Base-by-base conservation (phyloP, 2,888 invertebrate species). In the Caradrina clavipalpis region DNA sequence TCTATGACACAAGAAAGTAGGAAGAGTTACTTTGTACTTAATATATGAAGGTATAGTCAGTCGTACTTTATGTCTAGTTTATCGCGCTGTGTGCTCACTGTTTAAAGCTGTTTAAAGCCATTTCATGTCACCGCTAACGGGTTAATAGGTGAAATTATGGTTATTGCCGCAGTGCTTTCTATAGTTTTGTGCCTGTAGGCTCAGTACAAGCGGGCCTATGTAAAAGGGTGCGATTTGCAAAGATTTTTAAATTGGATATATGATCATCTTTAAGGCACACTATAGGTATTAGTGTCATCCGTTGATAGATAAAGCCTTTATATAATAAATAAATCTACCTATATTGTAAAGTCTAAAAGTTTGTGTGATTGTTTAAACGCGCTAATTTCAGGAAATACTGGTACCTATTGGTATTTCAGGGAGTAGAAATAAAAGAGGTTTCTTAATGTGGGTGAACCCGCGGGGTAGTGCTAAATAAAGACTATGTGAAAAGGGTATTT, bases 61-160 rank as follows among this genome's bases (percentile, higher is more conserved):
- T 31, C 57, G 42, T 70, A 58, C 21, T 71, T 67, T 69, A 66
- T 75, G 67, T 57, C 50, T 69, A 73, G 70, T 78, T 78, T 75
- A 80, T 70, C 26, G 59, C 68, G 26, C 49, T 59, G 61, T 58
- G 47, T 63, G 35, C 66, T 57, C 8, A 66, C 63, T 79, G 71
- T 69, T 80, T 78, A 64, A 73, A 79, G 39, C 69, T 67, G 64
- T 74, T 75, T 80, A 71, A 76, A 82, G 57, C 83, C 64, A 69
- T 78, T 81, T 69, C 78, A 83, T 79, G 76, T 80, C 77, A 79
- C 59, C 62, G 72, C 49, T 81, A 78, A 83, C 82, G 72, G 69
- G 74, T 77, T 84, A 76, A 80, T 77, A 74, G 66, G 53, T 22
- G 54, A 75, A 73, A 79, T 82, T 82, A 78, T 58, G 59, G 73